These are phyloP conservation scores for Sthenelais limicola DNA, from an alignment of 2,888 invertebrate genomes.

Conservation along the genomic window DNA sequence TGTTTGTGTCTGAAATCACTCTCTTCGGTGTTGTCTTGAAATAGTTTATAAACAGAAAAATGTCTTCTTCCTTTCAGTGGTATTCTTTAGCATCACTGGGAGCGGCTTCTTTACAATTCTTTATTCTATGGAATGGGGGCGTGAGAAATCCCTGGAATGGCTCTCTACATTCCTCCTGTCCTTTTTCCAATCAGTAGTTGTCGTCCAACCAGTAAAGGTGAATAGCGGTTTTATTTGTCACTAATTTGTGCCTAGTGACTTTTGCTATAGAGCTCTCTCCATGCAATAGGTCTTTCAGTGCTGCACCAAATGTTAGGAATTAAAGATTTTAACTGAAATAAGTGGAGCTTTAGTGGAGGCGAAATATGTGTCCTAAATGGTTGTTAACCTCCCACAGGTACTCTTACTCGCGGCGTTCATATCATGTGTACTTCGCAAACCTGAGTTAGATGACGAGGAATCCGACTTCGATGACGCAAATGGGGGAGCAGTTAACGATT, in stretches of 20 bases:
- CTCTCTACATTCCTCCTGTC: constrained; percentile 70
- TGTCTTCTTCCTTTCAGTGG: too few relatives aligned
- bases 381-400: constrained; percentile 57
- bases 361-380: too few relatives aligned
- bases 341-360: too few relatives aligned
- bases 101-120: constrained; percentile 71
- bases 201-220: constrained; percentile 72
- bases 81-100: constrained; percentile 63
- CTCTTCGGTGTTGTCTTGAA: too few relatives aligned
- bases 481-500: not conserved
- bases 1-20: too few relatives aligned
- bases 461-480: constrained; percentile 61
- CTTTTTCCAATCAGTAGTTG: constrained; percentile 71
- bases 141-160: constrained; percentile 70
- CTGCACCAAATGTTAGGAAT: too few relatives aligned
- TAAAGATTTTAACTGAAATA: too few relatives aligned
- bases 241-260: not conserved
- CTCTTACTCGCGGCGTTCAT: constrained; percentile 69
- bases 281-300: too few relatives aligned
- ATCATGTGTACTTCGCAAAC: constrained; percentile 69
- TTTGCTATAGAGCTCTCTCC: too few relatives aligned
- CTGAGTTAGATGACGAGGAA: constrained; percentile 69
- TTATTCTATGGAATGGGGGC: constrained; percentile 72
- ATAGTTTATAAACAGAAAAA: too few relatives aligned
- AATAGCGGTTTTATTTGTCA: not conserved